Evolutionary conservation across 2,888 invertebrate species (phyloP), one percentile per base, ranked within the genome.

Genomic region (Xylota sylvarum): DNA sequence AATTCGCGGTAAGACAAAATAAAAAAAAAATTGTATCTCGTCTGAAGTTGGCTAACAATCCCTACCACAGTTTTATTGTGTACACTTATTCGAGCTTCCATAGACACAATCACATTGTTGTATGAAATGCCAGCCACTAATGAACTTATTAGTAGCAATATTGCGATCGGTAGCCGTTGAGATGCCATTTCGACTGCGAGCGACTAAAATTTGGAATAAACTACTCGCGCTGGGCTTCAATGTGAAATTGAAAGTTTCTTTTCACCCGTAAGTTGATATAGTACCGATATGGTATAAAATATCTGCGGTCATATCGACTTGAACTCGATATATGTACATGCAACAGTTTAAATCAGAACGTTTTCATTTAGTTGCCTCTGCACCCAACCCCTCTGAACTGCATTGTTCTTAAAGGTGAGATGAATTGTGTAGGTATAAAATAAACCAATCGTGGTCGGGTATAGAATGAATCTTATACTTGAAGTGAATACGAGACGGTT

Each of bases 61-160:
- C 80, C 55, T 83, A 88, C 86, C 88, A 88, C 88, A 72, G 87
- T 88, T 69, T 72, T 17, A 60, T 89, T 88, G 5, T 87, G 76
- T 12, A 69, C 81, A 67, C 79, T 12, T 46, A 88, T 87, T 56
- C 72, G 64, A 14, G 86, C 88, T 65, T 87, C 88, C 80, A 88
- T 80, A 17, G 88, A 88, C 19, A 88, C 72, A 37, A 58, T 82
- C 9, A 84, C 55, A 65, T 62, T 72, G 50, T 77, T 56, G 46
- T 58, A 70, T 9, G 52, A 48, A 82, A 67, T 70, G 50, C 60
- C 70, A 76, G 43, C n/a, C 6, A 70, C 58, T 37, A 69, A 35
- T 40, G 52, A 76, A 64, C 70, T 80, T 70, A 76, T 19, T 19
- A 73, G 55, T 27, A 73, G 58, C 14, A 81, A 17, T 30, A 50